Conservation (phyloP, 2,888 invertebrate species). For the Leptarthrus brevirostris region DNA sequence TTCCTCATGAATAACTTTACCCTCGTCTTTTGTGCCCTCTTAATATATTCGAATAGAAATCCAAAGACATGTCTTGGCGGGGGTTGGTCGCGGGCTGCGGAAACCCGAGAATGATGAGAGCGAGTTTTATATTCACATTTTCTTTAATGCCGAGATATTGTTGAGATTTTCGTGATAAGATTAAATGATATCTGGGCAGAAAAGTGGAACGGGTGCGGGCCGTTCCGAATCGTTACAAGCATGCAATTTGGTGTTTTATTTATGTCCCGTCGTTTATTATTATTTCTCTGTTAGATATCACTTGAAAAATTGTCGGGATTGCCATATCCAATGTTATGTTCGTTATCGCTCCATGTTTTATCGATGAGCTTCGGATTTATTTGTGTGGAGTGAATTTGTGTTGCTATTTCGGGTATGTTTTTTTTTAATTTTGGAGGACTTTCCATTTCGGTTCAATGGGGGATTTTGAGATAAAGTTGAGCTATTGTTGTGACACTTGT, state of each 20-base stretch:
- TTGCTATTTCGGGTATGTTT: constrained; percentile 11
- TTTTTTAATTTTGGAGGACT: not conserved
- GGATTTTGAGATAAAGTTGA: not conserved
- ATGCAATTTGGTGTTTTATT: constrained; percentile 45
- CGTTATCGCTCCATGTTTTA: constrained; percentile 41
- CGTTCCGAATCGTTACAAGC: not conserved
- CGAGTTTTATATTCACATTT: constrained; percentile 46
- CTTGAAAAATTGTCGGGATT: constrained; percentile 38
- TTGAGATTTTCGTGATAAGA: constrained; percentile 47
- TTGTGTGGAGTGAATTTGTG: not conserved
- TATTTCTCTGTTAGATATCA: constrained; percentile 45
- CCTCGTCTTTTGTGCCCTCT: constrained; percentile 20
- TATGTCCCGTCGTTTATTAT: constrained; percentile 44
- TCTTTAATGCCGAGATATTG: constrained; percentile 45
- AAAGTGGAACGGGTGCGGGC: not conserved
- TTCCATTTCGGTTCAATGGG: constrained; percentile 1
- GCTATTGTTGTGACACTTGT: no score
- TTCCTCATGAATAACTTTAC: constrained; percentile 49
- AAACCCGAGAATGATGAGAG: constrained; percentile 23
- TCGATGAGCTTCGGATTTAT: constrained; percentile 23
- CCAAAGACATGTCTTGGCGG: not conserved
- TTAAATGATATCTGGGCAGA: constrained; percentile 29
- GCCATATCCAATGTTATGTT: constrained; percentile 13
- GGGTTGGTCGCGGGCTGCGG: not conserved
- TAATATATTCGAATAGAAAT: constrained; percentile 43